Percentiles rank a stretch among this genome's conserved stretches.
phyloP scores from a whole-genome alignment of 1,140 invertebrate genomes.

The Aradophagus sp. region DNA sequence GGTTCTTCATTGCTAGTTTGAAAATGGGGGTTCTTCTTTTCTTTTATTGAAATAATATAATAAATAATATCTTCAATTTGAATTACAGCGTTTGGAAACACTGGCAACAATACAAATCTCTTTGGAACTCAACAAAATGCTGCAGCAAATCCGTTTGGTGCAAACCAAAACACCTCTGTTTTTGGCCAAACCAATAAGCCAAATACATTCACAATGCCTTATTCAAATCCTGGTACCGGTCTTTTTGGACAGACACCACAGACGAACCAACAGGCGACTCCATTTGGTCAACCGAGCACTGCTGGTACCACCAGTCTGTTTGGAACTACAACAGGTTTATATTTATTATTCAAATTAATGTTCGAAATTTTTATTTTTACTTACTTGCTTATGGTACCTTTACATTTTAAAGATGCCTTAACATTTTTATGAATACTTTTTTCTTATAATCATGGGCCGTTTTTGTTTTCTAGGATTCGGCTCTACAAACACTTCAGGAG shows the following conservation, averaged over 20 bases:
- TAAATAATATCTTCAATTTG: neutral
- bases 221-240: slow-evolving; percentile 71
- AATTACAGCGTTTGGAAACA: slow-evolving; percentile 66
- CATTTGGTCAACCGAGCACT: slow-evolving; percentile 79
- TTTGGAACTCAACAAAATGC: slow-evolving; percentile 72
- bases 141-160: slow-evolving; percentile 72
- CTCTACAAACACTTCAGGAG: slow-evolving; percentile 70
- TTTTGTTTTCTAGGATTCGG: slow-evolving; percentile 75
- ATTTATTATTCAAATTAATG: too few relatives aligned
- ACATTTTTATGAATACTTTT: neutral
- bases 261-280: slow-evolving; percentile 69
- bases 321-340: slow-evolving; percentile 73
- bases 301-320: slow-evolving; percentile 77
- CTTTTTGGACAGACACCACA: slow-evolving; percentile 77
- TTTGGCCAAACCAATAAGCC: slow-evolving; percentile 80
- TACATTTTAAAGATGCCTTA: too few relatives aligned
- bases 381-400: too few relatives aligned
- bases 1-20: too few relatives aligned
- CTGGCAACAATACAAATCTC: slow-evolving; percentile 66
- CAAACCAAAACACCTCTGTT: slow-evolving; percentile 71
- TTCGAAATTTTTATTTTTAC: slow-evolving; percentile 6
- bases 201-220: slow-evolving; percentile 74
- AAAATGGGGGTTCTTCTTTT: too few relatives aligned
- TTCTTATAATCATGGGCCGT: neutral
- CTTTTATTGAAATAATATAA: too few relatives aligned